Percentiles rank a stretch among this genome's conserved stretches.
Conservation (phyloP, 2,113 vertebrate species). For the Chrysochloris asiatica region DNA sequence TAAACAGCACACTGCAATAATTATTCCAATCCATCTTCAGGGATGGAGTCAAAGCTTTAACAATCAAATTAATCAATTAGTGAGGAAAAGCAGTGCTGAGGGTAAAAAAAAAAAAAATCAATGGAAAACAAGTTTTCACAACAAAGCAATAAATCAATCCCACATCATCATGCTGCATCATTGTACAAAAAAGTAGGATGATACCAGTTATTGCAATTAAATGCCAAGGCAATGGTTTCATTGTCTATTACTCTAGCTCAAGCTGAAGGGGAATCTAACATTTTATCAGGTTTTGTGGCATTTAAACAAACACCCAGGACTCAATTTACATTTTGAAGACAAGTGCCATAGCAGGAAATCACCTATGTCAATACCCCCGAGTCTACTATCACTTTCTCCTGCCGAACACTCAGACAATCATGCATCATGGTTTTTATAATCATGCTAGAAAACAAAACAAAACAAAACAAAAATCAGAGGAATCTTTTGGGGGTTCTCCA, state of each 20-base stretch:
- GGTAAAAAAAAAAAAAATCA: slow-evolving; percentile 53
- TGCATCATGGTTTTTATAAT: neutral
- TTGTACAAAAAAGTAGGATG: slow-evolving; percentile 31
- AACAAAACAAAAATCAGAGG: slow-evolving; percentile 2
- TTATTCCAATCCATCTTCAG: slow-evolving; percentile 81
- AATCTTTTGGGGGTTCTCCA: neutral
- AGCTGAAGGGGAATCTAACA: neutral
- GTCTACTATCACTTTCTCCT: neutral
- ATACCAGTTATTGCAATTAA: slow-evolving; percentile 50
- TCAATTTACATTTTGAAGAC: neutral
- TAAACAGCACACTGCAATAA: slow-evolving; percentile 79
- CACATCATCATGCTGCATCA: slow-evolving; percentile 67
- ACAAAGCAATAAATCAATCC: slow-evolving; percentile 80
- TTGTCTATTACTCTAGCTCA: neutral
- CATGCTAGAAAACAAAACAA: neutral
- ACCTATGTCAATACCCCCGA: neutral
- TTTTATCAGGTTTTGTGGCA: neutral
- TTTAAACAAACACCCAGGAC: neutral
- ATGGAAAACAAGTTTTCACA: slow-evolving; percentile 77
- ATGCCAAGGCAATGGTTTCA: slow-evolving; percentile 5
- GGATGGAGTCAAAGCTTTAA: slow-evolving; percentile 74
- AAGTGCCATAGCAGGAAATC: neutral
- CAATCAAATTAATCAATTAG: slow-evolving; percentile 81
- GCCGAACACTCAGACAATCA: neutral
- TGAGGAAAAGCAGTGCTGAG: slow-evolving; percentile 52